Evolutionary conservation across 2,888 invertebrate genomes (phyloP), one percentile per base, ranked within the genome.

Genomic region (Saturnia japonica): DNA sequence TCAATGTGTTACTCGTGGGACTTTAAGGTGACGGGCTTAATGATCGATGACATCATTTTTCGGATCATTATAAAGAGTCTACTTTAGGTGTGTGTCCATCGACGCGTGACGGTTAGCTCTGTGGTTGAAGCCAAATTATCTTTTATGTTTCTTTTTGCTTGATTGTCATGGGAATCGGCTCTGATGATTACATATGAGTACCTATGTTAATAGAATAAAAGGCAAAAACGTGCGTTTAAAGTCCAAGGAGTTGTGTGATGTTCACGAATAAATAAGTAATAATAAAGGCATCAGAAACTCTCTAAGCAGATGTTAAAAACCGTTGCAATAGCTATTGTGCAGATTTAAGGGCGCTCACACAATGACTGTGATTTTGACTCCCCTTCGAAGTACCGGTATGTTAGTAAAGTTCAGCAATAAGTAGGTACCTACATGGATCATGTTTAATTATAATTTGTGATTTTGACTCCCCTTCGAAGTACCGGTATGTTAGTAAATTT

Each of bases 291-390:
- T 64, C 42, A 54, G 40, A 51, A 70, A 54, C 42, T 64, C 34
- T 43, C 74, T 70, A 73, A 81, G 93, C 94, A 94, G 93, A 93
- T 94, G 93, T 91, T 89, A 80, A 87, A 90, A 92, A 89, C 94
- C 93, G 93, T 94, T 94, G 93, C 88, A 86, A 84, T 85, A 78
- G 85, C 91, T 84, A 89, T 93, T 93, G 91, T 93, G 80, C 77
- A 76, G 75, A 84, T 78, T 85, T 88, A 85, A 89, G 87, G 87
- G 87, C 82, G 83, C 83, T 83, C 79, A 77, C 80, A 81, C 81
- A 81, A 79, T 74, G 78, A 75, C 85, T 80, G 87, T 88, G 91
- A 92, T 91, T 91, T 87, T 75, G 82, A 78, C 83, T 85, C 90
- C 92, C 91, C 91, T 90, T 82, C 80, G 75, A 77, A 84, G 80